Evolutionary conservation across 2,797 vertebrate genomes (phyloP).

Genomic region (Alauda arvensis): DNA sequence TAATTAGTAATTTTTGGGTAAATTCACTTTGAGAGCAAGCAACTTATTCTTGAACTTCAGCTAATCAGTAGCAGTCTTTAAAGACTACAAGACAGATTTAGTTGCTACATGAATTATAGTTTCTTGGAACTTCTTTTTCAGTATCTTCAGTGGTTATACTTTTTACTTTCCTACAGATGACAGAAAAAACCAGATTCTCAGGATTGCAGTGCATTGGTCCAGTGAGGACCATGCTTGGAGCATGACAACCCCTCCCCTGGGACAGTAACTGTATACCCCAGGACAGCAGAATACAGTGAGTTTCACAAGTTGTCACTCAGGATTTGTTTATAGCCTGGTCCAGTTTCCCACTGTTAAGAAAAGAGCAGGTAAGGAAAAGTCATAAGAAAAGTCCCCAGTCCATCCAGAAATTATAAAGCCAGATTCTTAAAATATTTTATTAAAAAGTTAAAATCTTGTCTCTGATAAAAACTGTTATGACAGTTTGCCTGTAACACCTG

Average conservation of each 20-base stretch:
- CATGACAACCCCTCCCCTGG: rapidly evolving
- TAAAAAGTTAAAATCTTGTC: conserved; percentile 29
- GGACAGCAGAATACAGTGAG: not conserved
- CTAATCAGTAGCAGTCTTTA: not conserved
- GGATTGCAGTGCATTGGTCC: not conserved
- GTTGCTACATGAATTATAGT: not conserved
- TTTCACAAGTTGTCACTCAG: not conserved
- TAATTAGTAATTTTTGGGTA: not conserved
- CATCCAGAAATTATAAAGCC: not conserved
- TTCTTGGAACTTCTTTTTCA: not conserved
- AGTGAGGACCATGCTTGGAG: not conserved
- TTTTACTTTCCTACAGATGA: not conserved
- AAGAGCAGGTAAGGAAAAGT: not conserved
- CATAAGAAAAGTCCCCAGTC: not conserved
- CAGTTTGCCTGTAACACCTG: not conserved
- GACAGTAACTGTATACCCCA: not conserved
- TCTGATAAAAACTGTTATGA: conserved; percentile 24
- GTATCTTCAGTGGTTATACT: not conserved
- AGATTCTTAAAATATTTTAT: conserved; percentile 29
- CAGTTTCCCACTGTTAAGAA: not conserved
- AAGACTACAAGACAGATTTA: not conserved
- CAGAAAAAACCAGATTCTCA: not conserved
- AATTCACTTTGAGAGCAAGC: not conserved
- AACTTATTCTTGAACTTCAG: not conserved
- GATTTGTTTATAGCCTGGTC: not conserved